Percentiles rank a stretch among this genome's conserved stretches.
These are phyloP conservation scores for Strigamia transsilvanica DNA, from an alignment of 2,888 invertebrate genomes.

Conservation along the genomic window DNA sequence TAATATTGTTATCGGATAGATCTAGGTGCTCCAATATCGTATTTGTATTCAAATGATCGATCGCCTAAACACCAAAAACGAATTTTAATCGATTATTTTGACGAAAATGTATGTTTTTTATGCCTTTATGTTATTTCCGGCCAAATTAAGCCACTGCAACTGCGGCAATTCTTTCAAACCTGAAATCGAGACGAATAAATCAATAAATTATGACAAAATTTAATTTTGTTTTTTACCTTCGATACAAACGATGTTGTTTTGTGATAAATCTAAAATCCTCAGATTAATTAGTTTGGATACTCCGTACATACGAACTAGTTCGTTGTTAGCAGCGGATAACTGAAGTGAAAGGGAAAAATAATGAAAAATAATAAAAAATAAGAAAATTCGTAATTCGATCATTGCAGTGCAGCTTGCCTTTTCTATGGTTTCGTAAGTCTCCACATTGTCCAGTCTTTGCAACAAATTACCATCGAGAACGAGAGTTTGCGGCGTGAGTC, in stretches of 20 bases:
- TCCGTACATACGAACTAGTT: slow-evolving; percentile 85
- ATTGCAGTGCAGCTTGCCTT: slow-evolving; percentile 59
- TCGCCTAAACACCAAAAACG: slow-evolving; percentile 68
- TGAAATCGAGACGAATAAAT: slow-evolving; percentile 58
- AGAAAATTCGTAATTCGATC: slow-evolving; percentile 9
- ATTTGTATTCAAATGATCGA: slow-evolving; percentile 86
- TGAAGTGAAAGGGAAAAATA: slow-evolving; percentile 65
- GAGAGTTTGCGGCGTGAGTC: slow-evolving; percentile 69
- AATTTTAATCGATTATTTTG: neutral
- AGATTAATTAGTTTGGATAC: slow-evolving; percentile 81
- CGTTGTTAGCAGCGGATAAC: slow-evolving; percentile 86
- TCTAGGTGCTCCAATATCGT: slow-evolving; percentile 83
- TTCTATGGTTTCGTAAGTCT: slow-evolving; percentile 76
- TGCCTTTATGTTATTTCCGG: slow-evolving; percentile 89
- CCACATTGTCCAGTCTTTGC: slow-evolving; percentile 85
- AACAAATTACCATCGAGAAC: slow-evolving; percentile 87
- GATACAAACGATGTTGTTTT: slow-evolving; percentile 87
- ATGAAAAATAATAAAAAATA: neutral
- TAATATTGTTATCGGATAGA: slow-evolving; percentile 87
- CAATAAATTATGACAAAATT: too few species aligned
- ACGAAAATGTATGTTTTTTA: neutral
- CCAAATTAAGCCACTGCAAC: slow-evolving; percentile 81
- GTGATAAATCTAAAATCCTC: slow-evolving; percentile 81
- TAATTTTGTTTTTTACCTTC: too few species aligned
- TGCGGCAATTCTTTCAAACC: slow-evolving; percentile 82